Evolutionary conservation across 2,888 invertebrate species (phyloP).

Genomic region (Drosophila differens): DNA sequence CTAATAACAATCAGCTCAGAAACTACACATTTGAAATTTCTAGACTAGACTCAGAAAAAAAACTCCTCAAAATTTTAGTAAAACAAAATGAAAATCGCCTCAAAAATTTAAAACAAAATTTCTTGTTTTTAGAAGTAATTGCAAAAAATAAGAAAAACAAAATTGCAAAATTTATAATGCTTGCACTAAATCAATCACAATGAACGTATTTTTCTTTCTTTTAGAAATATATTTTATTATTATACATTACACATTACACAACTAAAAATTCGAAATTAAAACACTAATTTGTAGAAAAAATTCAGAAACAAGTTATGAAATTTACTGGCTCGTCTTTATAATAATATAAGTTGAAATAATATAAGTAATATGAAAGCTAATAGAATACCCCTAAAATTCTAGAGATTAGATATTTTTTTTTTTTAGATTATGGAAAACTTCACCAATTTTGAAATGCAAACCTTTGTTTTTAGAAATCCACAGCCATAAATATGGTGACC

Average conservation of each 20-base stretch:
- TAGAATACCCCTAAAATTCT: no score
- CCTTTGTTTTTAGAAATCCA: accelerated
- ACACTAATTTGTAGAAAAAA: background rate
- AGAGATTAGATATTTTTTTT: no score
- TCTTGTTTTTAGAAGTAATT: background rate
- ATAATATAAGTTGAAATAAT: no score
- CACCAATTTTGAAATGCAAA: no score
- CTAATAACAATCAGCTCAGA: background rate
- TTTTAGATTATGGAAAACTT: no score
- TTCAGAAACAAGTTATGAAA: no score
- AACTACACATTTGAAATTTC: background rate
- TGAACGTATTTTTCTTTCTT: background rate
- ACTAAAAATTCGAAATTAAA: background rate
- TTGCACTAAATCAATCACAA: background rate
- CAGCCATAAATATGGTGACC: no score
- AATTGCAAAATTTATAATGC: background rate
- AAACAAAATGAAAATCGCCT: background rate
- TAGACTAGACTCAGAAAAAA: background rate
- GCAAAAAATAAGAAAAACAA: background rate
- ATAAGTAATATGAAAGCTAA: no score
- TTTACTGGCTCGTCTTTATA: no score
- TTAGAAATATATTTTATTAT: no score
- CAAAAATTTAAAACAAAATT: no score
- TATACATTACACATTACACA: no score
- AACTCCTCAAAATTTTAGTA: background rate